Evolutionary conservation across 2,888 invertebrate genomes (phyloP), one percentile per base, ranked within the genome.

Genomic region (Cheilosia vulpina): DNA sequence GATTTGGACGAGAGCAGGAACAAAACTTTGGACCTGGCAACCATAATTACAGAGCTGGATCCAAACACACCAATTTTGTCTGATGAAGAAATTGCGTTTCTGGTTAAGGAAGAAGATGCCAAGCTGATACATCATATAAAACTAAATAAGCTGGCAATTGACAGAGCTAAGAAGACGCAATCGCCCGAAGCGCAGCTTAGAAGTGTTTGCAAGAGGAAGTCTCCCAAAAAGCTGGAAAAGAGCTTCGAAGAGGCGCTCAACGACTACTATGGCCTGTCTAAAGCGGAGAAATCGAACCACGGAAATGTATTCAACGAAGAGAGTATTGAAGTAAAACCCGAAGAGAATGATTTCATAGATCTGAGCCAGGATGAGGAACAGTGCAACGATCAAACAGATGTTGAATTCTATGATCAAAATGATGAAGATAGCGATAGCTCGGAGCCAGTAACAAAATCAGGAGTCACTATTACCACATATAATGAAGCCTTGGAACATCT

Each of bases 401-500:
- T 38, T 13, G 38, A 47, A 11, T 47, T 17, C 11, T 27, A 0
- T 38, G 47, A 38, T 38, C 38, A 13, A 38, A 13, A 41, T 2
- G 68, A 63, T 17, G 27, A 71, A 24, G 24, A 15, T 6, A 15
- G 21, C 11, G 52, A 24, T 2, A 13, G 21, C 1, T 17, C 19
- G 11, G 17, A 21, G 11, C 5, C 15, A 4, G 38, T 4, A 2
- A 27, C 3, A 6, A 43, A 34, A 1, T 38, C 55, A 1, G 79
- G 68, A 27, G 55, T 45, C 11, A 15, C 55, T 15, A 75, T 84
- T 24, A 68, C 58, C 2, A 53, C 89, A 47, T 91, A 91, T 71
- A 88, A 87, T 1, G 90, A 91, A 57, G 91, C 91, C 0, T 53
- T 91, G 53, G 90, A 91, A 27, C 90, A 91, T 58, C 82, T 91